Evolutionary conservation across 1,140 invertebrate species (phyloP).

Genomic region (Maniola jurtina): DNA sequence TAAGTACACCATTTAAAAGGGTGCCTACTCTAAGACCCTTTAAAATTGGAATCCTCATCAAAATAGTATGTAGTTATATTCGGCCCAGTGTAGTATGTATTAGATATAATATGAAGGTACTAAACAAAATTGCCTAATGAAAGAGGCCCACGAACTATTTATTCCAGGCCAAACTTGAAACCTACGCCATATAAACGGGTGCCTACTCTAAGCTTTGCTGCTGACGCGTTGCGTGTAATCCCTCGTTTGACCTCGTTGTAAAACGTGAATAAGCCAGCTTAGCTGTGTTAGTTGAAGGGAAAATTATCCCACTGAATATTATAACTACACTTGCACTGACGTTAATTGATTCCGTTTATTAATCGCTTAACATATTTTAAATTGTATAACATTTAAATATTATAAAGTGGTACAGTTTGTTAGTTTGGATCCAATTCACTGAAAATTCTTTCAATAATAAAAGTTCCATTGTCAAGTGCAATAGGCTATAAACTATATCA

Average conservation of each 20-base stretch:
- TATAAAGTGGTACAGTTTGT: too few relatives aligned
- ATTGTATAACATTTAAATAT: too few relatives aligned
- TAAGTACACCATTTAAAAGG: too few relatives aligned
- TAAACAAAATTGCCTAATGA: background rate
- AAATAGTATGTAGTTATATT: too few relatives aligned
- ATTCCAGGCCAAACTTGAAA: slow-evolving; percentile 2
- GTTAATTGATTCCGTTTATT: background rate
- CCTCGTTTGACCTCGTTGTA: slow-evolving; percentile 11
- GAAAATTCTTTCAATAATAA: too few relatives aligned
- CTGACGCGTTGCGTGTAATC: slow-evolving; percentile 12
- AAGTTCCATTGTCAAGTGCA: too few relatives aligned
- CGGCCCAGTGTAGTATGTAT: too few relatives aligned
- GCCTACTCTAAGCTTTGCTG: slow-evolving; percentile 3
- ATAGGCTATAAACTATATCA: too few relatives aligned
- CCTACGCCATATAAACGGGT: background rate
- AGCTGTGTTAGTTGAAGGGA: slow-evolving; percentile 11
- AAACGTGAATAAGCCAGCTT: slow-evolving; percentile 10
- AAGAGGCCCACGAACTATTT: background rate
- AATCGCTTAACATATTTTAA: background rate
- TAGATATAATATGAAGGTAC: too few relatives aligned
- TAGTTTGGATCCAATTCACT: too few relatives aligned
- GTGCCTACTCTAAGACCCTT: too few relatives aligned
- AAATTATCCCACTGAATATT: slow-evolving; percentile 2
- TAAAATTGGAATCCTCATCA: too few relatives aligned
- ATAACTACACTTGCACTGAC: background rate